Evolutionary conservation across 2,797 vertebrate genomes (phyloP).

Genomic region (Labeo calbasu): DNA sequence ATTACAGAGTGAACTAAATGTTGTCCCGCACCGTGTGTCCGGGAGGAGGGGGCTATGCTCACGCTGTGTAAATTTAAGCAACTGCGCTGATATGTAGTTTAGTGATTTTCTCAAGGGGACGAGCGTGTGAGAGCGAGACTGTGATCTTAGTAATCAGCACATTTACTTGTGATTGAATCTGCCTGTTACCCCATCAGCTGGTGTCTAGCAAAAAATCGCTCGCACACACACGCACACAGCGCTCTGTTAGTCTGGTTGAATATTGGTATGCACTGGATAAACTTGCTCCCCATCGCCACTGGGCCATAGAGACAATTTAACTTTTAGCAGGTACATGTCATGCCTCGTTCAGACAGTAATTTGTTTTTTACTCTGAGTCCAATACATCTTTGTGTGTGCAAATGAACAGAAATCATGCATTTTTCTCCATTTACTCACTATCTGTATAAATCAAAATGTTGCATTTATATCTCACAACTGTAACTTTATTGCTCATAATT

Average conservation of each 20-base stretch:
- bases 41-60: not conserved
- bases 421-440: not conserved
- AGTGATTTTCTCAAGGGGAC: conserved; percentile 32
- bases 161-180: conserved; percentile 34
- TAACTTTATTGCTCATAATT: not conserved
- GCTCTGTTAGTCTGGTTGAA: conserved; percentile 35
- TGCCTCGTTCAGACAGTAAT: conserved; percentile 46
- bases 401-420: conserved; percentile 5
- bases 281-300: conserved; percentile 54
- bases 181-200: conserved; percentile 9
- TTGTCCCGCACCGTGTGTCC: not conserved
- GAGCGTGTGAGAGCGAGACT: conserved; percentile 27
- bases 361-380: conserved; percentile 48
- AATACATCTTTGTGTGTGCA: conserved; percentile 47
- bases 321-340: conserved; percentile 34
- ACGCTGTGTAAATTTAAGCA: conserved; percentile 2
- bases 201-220: not conserved
- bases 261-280: conserved; percentile 41
- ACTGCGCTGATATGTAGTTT: not conserved
- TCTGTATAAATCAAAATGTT: not conserved
- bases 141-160: conserved; percentile 42
- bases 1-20: not conserved
- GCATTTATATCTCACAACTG: not conserved
- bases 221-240: not conserved
- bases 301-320: conserved; percentile 48